These are phyloP conservation scores for Agrotis exclamationis DNA, from an alignment of 2,888 invertebrate genomes.

Conservation along the genomic window DNA sequence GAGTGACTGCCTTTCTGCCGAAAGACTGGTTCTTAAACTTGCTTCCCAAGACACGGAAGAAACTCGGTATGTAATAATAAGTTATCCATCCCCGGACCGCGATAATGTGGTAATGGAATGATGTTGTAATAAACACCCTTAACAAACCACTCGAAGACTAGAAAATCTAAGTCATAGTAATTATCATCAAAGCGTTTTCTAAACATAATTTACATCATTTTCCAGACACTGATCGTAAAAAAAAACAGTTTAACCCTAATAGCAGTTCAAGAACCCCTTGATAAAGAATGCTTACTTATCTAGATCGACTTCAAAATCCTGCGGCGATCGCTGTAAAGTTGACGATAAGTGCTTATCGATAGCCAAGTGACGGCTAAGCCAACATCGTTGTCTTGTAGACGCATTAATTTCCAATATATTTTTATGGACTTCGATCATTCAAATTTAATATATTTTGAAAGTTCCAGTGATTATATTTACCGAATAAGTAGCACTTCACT, in stretches of 20 bases:
- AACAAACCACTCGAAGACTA: too few species aligned
- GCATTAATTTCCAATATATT: slow-evolving; percentile 12
- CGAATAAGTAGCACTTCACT: too few species aligned
- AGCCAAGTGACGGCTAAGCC: slow-evolving; percentile 5
- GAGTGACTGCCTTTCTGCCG: too few species aligned
- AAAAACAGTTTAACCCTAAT: slow-evolving; percentile 29
- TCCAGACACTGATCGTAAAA: neutral
- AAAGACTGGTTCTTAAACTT: too few species aligned
- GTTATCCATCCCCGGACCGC: too few species aligned
- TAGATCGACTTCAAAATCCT: slow-evolving; percentile 32
- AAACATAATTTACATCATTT: neutral
- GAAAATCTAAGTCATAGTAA: neutral
- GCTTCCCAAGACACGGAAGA: too few species aligned
- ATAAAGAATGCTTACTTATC: slow-evolving; percentile 28
- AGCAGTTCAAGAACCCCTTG: neutral
- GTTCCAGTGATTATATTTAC: too few species aligned
- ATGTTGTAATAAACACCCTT: too few species aligned
- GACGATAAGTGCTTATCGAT: slow-evolving; percentile 48
- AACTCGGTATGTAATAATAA: too few species aligned
- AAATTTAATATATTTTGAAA: too few species aligned
- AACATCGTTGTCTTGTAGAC: slow-evolving; percentile 20
- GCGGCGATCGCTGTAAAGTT: slow-evolving; percentile 28
- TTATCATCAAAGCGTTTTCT: neutral
- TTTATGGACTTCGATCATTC: neutral
- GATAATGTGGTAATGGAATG: too few species aligned